phyloP scores from a whole-genome alignment of 2,888 invertebrate species.

The Ormyrus thymus region DNA sequence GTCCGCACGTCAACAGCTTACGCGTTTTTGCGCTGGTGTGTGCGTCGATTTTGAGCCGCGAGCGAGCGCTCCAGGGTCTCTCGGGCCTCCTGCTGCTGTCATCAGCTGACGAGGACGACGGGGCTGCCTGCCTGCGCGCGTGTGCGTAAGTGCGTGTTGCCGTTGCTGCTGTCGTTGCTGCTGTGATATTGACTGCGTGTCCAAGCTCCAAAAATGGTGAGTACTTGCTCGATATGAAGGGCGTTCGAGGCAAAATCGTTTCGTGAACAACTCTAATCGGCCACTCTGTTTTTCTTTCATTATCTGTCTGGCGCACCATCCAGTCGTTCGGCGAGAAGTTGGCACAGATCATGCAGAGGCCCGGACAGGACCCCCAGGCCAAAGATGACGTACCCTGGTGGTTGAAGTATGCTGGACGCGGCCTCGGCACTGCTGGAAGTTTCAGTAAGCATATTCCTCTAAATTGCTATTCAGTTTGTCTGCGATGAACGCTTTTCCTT shows the following conservation, averaged over 20 bases:
- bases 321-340: constrained; percentile 89
- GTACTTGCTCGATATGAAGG: not conserved
- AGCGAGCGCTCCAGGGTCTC: not conserved
- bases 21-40: not conserved
- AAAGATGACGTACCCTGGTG: constrained; percentile 93
- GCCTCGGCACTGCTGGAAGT: constrained; percentile 86
- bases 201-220: constrained; percentile 30
- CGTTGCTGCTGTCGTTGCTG: not conserved
- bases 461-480: no score
- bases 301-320: constrained; percentile 59
- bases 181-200: not conserved
- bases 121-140: not conserved
- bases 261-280: not conserved
- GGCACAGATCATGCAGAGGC: constrained; percentile 86
- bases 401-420: constrained; percentile 90
- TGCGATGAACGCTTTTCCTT: not conserved
- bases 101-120: constrained; percentile 59
- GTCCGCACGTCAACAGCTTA: constrained; percentile 61
- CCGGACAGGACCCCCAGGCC: constrained; percentile 85
- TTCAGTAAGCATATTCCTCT: constrained; percentile 28
- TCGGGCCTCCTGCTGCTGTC: constrained; percentile 55
- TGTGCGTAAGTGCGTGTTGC: not conserved
- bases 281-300: not conserved
- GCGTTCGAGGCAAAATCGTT: not conserved
- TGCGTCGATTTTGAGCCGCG: not conserved